These are phyloP conservation scores for Scartelaos histophorus DNA, from an alignment of 2,113 vertebrate species.

Conservation along the genomic window DNA sequence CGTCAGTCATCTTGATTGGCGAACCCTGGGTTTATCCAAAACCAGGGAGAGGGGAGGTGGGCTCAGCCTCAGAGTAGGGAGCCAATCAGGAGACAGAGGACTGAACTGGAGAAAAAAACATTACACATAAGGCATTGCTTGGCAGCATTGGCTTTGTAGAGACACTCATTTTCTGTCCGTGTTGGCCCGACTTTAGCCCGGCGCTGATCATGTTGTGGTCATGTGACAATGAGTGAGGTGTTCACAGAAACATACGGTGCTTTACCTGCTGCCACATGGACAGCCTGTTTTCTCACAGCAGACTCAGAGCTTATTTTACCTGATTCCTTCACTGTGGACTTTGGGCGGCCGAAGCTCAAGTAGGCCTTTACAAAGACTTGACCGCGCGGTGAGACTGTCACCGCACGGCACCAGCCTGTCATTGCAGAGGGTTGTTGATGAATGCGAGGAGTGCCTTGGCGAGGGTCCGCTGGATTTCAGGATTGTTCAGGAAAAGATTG, in stretches of 20 bases:
- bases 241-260: constrained; percentile 53
- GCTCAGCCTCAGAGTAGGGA: constrained; percentile 71
- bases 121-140: constrained; percentile 42
- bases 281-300: constrained; percentile 31
- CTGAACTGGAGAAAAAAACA: constrained; percentile 49
- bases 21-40: constrained; percentile 47
- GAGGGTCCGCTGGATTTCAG: constrained; percentile 68
- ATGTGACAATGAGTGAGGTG: constrained; percentile 32
- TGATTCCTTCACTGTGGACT: constrained; percentile 69
- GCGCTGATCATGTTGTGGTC: constrained; percentile 10
- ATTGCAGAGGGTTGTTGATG: constrained; percentile 30
- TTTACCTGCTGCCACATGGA: constrained; percentile 56
- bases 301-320: constrained; percentile 36
- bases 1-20: constrained; percentile 69
- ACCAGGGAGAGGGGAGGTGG: constrained; percentile 62
- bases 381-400: constrained; percentile 28
- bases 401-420: constrained; percentile 45
- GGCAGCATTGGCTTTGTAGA: constrained; percentile 43
- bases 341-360: constrained; percentile 37
- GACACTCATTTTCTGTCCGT: constrained; percentile 62
- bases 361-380: constrained; percentile 43
- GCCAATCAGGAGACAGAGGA: constrained; percentile 73
- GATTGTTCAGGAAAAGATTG: constrained; percentile 74
- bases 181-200: constrained; percentile 41
- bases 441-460: constrained; percentile 75